Evolutionary conservation across 2,113 vertebrate genomes (phyloP), one percentile per base, ranked within the genome.

Genomic region (Proterorhinus semilunaris): DNA sequence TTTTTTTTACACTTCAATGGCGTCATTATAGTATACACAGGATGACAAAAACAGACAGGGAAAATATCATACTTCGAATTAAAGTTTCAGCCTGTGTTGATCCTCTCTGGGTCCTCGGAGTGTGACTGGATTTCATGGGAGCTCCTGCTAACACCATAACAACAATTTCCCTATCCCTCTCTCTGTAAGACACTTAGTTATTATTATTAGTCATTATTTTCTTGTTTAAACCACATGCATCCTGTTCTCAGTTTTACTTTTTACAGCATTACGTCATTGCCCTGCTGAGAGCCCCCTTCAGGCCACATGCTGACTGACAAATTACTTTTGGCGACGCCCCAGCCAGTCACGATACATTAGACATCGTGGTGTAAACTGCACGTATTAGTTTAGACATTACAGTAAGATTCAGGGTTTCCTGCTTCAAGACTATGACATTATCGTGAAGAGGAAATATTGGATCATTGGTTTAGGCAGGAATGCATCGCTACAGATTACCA

Each of bases 121-220:
- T 46, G 68, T 72, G 63, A 50, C 65, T 70, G 49, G 59, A 66
- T 72, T 75, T 83, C 49, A 72, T 63, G 65, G 69, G 49, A 67
- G 81, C 87, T 83, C 79, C 79, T 78, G 82, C 83, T 85, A 88
- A 81, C 6, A 55, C 27, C 72, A 76, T 57, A 0, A 52, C 10
- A 76, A 79, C 66, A 66, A 68, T 87, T 88, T 81, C 86, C 75
- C 71, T 67, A 78, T 86, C 82, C 80, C 62, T 9, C 55, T 82
- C 77, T 67, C 82, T 59, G 76, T 75, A 57, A 64, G 80, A 50
- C 76, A 59, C 79, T 66, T 78, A 81, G n/a, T n/a, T n/a, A n/a
- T n/a, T n/a, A n/a, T n/a, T n/a, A n/a, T n/a, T n/a, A n/a, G n/a
- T n/a, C n/a, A n/a, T 83, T 76, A 86, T 86, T 70, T 77, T 83